Conservation (phyloP, 2,888 invertebrate genomes). For the Hartigia nigra region DNA sequence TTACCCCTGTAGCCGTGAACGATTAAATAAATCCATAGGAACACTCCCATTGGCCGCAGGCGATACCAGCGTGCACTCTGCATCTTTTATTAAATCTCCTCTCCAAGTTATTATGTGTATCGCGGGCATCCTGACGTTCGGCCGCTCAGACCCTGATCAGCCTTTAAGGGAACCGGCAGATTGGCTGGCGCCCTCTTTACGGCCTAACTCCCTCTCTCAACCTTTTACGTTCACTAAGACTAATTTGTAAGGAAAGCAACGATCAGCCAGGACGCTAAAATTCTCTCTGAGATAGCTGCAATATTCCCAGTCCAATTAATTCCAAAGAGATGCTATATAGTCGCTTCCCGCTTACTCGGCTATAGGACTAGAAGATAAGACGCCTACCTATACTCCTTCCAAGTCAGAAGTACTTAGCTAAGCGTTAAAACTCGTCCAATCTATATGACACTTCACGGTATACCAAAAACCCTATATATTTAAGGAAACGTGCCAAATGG, state of each 20-base stretch:
- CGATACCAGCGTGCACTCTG: slow-evolving; percentile 25
- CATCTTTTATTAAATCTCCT: slow-evolving; percentile 54
- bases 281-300: slow-evolving; percentile 10
- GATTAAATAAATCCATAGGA: slow-evolving; percentile 29
- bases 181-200: neutral
- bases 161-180: neutral
- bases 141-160: neutral
- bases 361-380: neutral
- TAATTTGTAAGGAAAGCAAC: slow-evolving; percentile 24
- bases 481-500: neutral
- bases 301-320: slow-evolving; percentile 17
- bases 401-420: neutral
- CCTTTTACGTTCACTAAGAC: slow-evolving; percentile 10
- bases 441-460: neutral
- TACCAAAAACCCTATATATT: neutral
- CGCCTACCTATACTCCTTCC: neutral
- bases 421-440: neutral
- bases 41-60: slow-evolving; percentile 18
- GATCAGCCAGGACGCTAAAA: neutral
- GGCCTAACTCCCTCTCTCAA: no score
- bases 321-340: neutral
- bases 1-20: slow-evolving; percentile 25
- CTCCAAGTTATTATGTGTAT: slow-evolving; percentile 20
- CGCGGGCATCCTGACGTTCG: neutral
- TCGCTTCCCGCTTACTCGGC: neutral